Evolutionary conservation across 1,140 invertebrate species (phyloP), one percentile per base, ranked within the genome.

Genomic region (Tetramorium simillimum): DNA sequence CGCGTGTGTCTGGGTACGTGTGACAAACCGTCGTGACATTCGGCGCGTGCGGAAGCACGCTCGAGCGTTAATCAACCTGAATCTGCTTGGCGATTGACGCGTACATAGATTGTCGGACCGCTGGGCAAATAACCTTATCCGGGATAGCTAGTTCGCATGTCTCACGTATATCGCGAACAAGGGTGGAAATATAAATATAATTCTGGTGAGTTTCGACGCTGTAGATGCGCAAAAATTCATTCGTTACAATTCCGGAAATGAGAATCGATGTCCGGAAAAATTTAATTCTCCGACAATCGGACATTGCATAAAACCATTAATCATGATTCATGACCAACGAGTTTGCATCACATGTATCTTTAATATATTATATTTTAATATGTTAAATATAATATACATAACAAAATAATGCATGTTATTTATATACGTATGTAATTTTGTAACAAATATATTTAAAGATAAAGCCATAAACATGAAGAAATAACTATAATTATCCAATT

Each of bases 91-190:
- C 14, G 16, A 18, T 7, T 69, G 46, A 53, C 63, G 37, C 21
- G 16, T 28, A 14, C 1, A 16, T n/a, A 28, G 1, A 40, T 81
- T 10, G 62, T 51, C 77, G 7, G 14, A 6, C 4, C 16, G 21
- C 21, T 70, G 40, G 10, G 56, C 33, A 28, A 81, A 43, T 43
- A 70, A 81, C 21, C 63, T 67, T 65, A 70, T 21, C 12, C 14
- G 14, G 7, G 14, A 43, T 24, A 21, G 4, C 9, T 63, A 46
- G 10, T 10, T 70, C 37, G 33, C n/a, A 56, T 40, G n/a, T 37
- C 24, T 24, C 37, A 14, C 16, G 18, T 28, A 37, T 46, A 18
- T 12, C 43, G 40, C 65, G 58, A 70, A 70, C 21, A 24, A 43
- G 9, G 49, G 12, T 43, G 53, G 37, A 56, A 24, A 81, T 40